A percentile compares a stretch with the other conserved stretches of the same genome.
Conservation (phyloP, 2,113 vertebrate genomes). For the Saguinus imperator region DNA sequence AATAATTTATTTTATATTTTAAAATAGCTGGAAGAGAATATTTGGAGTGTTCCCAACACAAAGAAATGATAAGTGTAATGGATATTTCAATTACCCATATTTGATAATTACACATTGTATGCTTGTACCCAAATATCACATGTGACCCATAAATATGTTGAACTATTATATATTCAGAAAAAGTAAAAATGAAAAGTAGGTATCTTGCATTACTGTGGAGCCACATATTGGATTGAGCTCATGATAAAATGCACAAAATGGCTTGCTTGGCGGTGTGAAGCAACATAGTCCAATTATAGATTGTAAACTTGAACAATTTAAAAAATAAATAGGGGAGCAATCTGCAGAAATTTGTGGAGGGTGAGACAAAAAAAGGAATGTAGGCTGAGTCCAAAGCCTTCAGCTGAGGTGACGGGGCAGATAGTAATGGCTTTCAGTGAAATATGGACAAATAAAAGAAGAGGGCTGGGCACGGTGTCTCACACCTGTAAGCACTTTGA, state of each 20-base stretch:
- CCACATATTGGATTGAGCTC: not conserved
- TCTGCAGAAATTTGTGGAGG: not conserved
- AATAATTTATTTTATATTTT: not conserved
- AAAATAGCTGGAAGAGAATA: not conserved
- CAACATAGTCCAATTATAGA: not conserved
- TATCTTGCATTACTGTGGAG: not conserved
- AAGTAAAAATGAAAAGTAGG: not conserved
- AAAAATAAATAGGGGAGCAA: not conserved
- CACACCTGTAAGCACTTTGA: too few relatives aligned
- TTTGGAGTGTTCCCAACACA: not conserved
- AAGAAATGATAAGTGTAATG: not conserved
- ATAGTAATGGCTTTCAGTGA: not conserved
- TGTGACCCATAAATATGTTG: not conserved
- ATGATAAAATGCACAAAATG: not conserved
- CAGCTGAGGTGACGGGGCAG: not conserved
- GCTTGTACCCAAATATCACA: not conserved
- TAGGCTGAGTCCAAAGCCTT: not conserved
- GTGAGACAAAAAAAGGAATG: not conserved
- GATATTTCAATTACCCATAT: not conserved
- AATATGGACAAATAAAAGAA: not conserved
- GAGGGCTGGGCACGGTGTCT: not conserved
- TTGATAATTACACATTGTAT: not conserved
- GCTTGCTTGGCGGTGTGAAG: not conserved
- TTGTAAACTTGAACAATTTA: not conserved
- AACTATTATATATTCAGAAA: not conserved